A percentile compares a stretch with the other conserved stretches of the same genome.
These are phyloP conservation scores for Pseudolaguvia tuberculata DNA, from an alignment of 2,113 vertebrate species.

Conservation along the genomic window DNA sequence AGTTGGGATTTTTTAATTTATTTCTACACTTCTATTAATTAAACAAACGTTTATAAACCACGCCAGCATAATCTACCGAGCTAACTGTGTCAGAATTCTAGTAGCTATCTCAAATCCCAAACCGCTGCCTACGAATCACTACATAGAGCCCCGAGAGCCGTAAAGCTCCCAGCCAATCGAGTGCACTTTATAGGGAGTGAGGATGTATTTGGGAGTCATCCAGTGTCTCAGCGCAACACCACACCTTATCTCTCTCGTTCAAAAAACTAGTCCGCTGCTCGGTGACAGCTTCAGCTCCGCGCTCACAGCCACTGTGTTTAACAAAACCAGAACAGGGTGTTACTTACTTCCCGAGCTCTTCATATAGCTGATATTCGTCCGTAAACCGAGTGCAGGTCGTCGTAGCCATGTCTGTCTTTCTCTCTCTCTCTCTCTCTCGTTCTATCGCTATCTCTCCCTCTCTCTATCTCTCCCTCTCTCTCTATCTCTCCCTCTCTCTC, in stretches of 20 bases:
- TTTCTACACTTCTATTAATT: not conserved
- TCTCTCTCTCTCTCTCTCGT: not conserved
- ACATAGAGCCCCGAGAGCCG: not conserved
- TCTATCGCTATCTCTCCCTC: not conserved
- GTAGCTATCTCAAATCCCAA: not conserved
- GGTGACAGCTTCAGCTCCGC: constrained; percentile 1
- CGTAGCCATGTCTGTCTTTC: constrained; percentile 77
- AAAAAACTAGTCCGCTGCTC: not conserved
- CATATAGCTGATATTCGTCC: constrained; percentile 91
- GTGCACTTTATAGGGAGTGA: constrained; percentile 15
- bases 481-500: not conserved
- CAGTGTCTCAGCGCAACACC: constrained; percentile 21
- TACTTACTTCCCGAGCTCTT: constrained; percentile 94
- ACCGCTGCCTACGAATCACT: not conserved
- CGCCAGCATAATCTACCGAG: not conserved
- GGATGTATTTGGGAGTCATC: constrained; percentile 13
- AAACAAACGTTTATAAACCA: not conserved
- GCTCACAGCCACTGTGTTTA: not conserved
- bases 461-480: constrained; percentile 15
- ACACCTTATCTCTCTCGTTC: constrained; percentile 9
- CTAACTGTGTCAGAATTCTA: not conserved
- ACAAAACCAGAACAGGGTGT: constrained; percentile 20
- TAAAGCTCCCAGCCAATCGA: not conserved
- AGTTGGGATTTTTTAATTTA: not conserved
- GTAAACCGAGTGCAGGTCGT: constrained; percentile 93